Base-by-base conservation (phyloP, 2,888 invertebrate genomes). In the Idaea biselata region DNA sequence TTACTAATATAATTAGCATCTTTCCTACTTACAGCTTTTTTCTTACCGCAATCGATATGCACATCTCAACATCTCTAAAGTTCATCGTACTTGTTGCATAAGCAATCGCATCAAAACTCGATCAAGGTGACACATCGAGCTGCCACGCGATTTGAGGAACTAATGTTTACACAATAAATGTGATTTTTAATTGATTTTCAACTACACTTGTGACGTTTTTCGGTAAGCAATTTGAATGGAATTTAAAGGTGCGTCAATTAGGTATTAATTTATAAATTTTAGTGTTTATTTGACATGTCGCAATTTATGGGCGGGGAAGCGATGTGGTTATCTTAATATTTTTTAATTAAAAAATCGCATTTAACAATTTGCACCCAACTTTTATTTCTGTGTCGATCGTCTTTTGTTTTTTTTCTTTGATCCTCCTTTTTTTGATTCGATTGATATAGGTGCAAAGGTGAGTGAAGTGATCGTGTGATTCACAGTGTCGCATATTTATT, bases 71-170 rank as follows among this genome's bases (percentile, higher is more conserved):
- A 72, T 59, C 72, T 62, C 71, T 71, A 71, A 72, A 73, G 89
- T 81, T 88, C 87, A 79, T 79, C 73, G 84, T 69, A 76, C 89
- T 73, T 70, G 77, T 89, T 89, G 86, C 89, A 87, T 89, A 88
- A 88, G 84, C 83, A 77, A 76, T 77, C 75, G 75, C 84, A 81
- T 84, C 84, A 84, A 83, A 88, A 84, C 82, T 87, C 87, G 87
- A 89, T 88, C 88, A 88, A 88, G 88, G 88, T 86, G 82, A 88
- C 80, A 77, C 79, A 75, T 81, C 80, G 81, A 76, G 73, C 64
- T 65, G 68, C 70, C 64, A 66, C 32, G 55, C 67, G 4, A 61
- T 65, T 65, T 60, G 65, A 66, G 56, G 63, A 63, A 64, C 63
- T 68, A 25, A n/a, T 8, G 7, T n/a, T 58, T 16, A 61, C 18